Evolutionary conservation across 2,113 vertebrate genomes (phyloP).

Genomic region (Cyanoliseus patagonus): DNA sequence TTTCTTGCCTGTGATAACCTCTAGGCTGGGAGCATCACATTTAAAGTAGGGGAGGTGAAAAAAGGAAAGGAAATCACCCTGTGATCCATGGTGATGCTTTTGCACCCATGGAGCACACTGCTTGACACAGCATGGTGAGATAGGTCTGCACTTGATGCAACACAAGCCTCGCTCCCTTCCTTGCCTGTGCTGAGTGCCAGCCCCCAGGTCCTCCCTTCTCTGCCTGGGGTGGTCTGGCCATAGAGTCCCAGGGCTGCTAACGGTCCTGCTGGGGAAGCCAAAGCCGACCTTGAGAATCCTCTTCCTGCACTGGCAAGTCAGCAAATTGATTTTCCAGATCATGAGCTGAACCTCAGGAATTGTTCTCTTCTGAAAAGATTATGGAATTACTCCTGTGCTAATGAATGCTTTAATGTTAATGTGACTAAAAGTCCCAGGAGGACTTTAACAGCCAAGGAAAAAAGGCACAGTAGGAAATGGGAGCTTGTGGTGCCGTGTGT

Average conservation of each 20-base stretch:
- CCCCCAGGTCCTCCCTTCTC: not conserved
- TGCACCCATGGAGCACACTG: no score
- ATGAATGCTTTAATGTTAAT: constrained; percentile 33
- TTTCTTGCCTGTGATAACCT: not conserved
- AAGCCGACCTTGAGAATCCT: not conserved
- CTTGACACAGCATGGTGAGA: not conserved
- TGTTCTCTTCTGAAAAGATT: constrained; percentile 50
- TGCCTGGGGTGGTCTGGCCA: not conserved
- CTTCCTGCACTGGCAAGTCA: not conserved
- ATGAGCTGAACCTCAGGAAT: constrained; percentile 29
- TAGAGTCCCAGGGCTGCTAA: not conserved
- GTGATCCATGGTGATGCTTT: not conserved
- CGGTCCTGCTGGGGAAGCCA: not conserved
- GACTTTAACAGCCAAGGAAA: not conserved
- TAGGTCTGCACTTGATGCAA: not conserved
- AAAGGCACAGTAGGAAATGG: not conserved
- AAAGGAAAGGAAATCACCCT: not conserved
- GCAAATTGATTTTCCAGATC: constrained; percentile 66
- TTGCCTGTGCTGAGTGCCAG: not conserved
- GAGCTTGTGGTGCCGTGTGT: not conserved
- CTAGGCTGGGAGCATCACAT: not conserved
- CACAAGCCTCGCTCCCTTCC: not conserved
- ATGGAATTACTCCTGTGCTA: constrained; percentile 59
- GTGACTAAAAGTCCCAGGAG: constrained; percentile 10
- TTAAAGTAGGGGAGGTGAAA: not conserved